Evolutionary conservation across 1,140 invertebrate genomes (phyloP).

Genomic region (Sycobia sp.): DNA sequence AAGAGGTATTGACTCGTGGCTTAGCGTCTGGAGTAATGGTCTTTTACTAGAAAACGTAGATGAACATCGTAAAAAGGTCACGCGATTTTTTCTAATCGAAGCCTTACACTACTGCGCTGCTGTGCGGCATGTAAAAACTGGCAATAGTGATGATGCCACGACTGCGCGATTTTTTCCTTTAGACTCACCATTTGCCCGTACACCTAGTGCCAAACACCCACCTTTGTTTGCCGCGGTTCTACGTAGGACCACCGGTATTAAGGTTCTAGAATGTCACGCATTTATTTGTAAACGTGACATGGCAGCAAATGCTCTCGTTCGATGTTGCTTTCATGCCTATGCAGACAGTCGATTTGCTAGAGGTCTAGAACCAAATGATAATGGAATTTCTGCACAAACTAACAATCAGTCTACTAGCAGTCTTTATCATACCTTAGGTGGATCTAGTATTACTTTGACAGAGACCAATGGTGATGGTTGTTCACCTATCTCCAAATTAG

Average conservation of each 20-base stretch:
- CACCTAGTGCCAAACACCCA: constrained; percentile 87
- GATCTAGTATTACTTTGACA: constrained; percentile 58
- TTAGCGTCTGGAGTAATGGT: constrained; percentile 96
- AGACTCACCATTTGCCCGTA: constrained; percentile 92
- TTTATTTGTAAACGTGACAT: constrained; percentile 97
- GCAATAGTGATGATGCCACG: constrained; percentile 64
- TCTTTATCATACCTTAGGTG: constrained; percentile 56
- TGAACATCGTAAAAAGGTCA: constrained; percentile 92
- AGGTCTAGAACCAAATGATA: constrained; percentile 68
- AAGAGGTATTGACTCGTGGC: constrained; percentile 94
- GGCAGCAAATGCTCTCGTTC: constrained; percentile 90
- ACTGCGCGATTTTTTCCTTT: constrained; percentile 91
- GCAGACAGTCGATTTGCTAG: constrained; percentile 92
- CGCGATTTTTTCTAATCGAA: constrained; percentile 96
- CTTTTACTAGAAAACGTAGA: constrained; percentile 95
- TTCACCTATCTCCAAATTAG: constrained; percentile 51
- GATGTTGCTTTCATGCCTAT: constrained; percentile 94
- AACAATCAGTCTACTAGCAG: constrained; percentile 47
- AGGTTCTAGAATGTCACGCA: constrained; percentile 98
- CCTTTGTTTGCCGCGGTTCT: constrained; percentile 97
- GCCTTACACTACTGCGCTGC: constrained; percentile 97
- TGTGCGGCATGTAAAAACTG: constrained; percentile 77
- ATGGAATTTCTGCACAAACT: constrained; percentile 51
- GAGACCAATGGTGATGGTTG: constrained; percentile 70
- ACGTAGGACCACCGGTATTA: constrained; percentile 94